phyloP scores from a whole-genome alignment of 1,140 invertebrate species.

The Drosophila sucinea region DNA sequence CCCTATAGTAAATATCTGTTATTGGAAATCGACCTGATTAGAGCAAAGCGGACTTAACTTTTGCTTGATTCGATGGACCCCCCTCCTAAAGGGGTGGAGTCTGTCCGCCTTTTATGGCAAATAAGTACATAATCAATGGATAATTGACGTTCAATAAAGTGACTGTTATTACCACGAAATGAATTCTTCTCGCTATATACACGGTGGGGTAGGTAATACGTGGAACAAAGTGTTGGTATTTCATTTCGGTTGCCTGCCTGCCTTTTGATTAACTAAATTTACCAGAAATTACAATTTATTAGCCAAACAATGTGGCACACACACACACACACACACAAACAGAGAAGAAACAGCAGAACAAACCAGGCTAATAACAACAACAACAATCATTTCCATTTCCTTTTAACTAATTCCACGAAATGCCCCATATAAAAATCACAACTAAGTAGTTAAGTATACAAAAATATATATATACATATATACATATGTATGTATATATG shows the following conservation, averaged over 20 bases:
- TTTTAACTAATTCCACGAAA: conserved; percentile 24
- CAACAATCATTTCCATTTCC: conserved; percentile 19
- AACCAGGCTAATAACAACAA: background rate
- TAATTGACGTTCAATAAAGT: conserved; percentile 7
- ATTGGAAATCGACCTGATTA: too few relatives aligned
- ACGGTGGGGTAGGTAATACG: background rate
- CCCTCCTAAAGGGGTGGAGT: too few relatives aligned
- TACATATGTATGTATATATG: background rate
- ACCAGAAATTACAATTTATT: conserved; percentile 40
- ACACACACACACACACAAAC: conserved; percentile 7
- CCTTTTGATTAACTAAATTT: conserved; percentile 27
- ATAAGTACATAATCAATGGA: background rate
- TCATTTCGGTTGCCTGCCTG: background rate
- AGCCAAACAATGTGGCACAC: background rate
- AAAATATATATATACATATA: background rate
- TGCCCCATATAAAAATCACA: conserved; percentile 33
- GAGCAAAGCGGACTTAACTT: too few relatives aligned
- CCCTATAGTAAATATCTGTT: too few relatives aligned
- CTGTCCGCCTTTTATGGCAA: too few relatives aligned
- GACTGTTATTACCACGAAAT: conserved; percentile 1
- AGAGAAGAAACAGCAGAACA: background rate
- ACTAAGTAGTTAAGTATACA: conserved; percentile 24
- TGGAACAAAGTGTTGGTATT: conserved; percentile 10
- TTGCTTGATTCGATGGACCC: too few relatives aligned
- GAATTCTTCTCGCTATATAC: background rate